These are phyloP conservation scores for Silvanus unidentatus DNA, from an alignment of 2,888 invertebrate species.

Conservation along the genomic window DNA sequence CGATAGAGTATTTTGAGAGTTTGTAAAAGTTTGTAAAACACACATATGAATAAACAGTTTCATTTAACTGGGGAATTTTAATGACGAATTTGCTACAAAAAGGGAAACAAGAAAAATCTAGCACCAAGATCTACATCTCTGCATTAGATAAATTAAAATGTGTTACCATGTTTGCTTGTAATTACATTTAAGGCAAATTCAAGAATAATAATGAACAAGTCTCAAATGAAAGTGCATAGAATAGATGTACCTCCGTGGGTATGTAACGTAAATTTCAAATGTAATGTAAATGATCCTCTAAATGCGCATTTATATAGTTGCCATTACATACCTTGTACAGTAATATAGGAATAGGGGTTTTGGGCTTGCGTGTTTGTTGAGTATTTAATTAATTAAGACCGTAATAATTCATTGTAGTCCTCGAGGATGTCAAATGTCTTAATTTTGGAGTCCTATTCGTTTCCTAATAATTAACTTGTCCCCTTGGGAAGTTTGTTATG, in stretches of 20 bases:
- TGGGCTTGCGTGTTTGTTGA: constrained; percentile 32
- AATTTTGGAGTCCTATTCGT: constrained; percentile 37
- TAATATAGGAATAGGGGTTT: constrained; percentile 5
- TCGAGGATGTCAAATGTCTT: constrained; percentile 41
- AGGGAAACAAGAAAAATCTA: too few relatives aligned
- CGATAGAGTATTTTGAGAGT: too few relatives aligned
- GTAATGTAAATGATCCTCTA: constrained; percentile 22
- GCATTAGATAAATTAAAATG: too few relatives aligned
- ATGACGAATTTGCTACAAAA: too few relatives aligned
- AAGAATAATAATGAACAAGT: background rate
- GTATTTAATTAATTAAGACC: constrained; percentile 36
- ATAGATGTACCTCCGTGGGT: too few relatives aligned
- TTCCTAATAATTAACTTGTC: constrained; percentile 40
- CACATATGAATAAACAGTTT: too few relatives aligned
- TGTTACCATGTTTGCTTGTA: constrained; percentile 4
- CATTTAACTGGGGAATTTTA: too few relatives aligned
- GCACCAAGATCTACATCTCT: too few relatives aligned
- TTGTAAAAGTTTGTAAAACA: too few relatives aligned
- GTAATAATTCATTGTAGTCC: constrained; percentile 39
- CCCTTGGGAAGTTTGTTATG: constrained; percentile 28
- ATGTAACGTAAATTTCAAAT: constrained; percentile 10
- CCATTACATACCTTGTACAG: background rate
- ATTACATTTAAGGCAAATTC: constrained; percentile 5
- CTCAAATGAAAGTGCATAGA: too few relatives aligned
- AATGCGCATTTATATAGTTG: constrained; percentile 21